Percentiles rank a stretch among this genome's conserved stretches.
phyloP scores from a whole-genome alignment of 2,797 vertebrate genomes.

The Tarsius wallacei region DNA sequence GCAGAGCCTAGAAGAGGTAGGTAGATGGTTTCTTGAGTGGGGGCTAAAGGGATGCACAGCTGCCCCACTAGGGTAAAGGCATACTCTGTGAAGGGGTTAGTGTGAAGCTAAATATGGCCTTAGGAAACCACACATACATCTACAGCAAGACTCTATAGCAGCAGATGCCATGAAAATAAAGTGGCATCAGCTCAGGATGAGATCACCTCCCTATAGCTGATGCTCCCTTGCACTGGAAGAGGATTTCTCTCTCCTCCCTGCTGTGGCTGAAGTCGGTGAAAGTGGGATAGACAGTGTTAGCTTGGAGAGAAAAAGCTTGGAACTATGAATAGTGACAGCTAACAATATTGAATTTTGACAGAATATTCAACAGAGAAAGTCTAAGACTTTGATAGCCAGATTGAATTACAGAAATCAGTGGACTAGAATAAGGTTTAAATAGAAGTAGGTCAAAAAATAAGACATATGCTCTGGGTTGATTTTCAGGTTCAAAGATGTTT shows the following conservation, averaged over 20 bases:
- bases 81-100: neutral
- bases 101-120: neutral
- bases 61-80: neutral
- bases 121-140: neutral
- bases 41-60: neutral
- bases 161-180: neutral
- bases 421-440: conserved; percentile 32
- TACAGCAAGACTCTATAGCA: neutral
- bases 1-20: neutral
- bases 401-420: conserved; percentile 13
- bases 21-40: neutral
- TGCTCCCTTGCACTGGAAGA: neutral
- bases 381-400: conserved; percentile 36
- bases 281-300: neutral
- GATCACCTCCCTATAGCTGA: neutral
- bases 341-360: conserved; percentile 52
- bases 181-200: too few species aligned
- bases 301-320: neutral
- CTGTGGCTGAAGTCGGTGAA: neutral
- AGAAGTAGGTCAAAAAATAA: conserved; percentile 36
- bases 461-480: neutral
- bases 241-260: neutral
- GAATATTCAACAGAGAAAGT: conserved; percentile 16
- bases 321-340: neutral
- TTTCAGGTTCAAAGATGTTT: conserved; percentile 28